These are phyloP conservation scores for Drosophila serrata DNA, from an alignment of 1,140 invertebrate genomes.

Conservation along the genomic window DNA sequence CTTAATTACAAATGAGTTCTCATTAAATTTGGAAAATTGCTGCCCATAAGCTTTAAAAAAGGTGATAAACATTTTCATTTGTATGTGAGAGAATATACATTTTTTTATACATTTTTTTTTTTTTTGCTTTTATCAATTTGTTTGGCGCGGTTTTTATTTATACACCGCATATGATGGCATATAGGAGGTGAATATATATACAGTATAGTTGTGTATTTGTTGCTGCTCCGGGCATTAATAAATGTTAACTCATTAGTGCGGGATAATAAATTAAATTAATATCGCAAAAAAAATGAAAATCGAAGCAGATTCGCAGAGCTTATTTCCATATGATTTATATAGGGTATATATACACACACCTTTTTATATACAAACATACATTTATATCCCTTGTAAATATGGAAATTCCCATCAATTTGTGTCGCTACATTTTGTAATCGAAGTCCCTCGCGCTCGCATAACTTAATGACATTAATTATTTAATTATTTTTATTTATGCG, in stretches of 20 bases:
- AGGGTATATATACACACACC: conserved; percentile 26
- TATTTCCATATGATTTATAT: conserved; percentile 77
- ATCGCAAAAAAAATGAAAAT: conserved; percentile 55
- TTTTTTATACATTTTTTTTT: conserved; percentile 6
- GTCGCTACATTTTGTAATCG: conserved; percentile 38
- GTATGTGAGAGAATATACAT: conserved; percentile 7
- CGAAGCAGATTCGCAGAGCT: conserved; percentile 39
- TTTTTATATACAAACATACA: conserved; percentile 1
- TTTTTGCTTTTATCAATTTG: conserved; percentile 51
- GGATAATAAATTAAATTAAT: conserved; percentile 68
- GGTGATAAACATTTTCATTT: conserved; percentile 48
- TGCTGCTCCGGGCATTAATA: conserved; percentile 58
- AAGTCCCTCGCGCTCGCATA: conserved; percentile 55
- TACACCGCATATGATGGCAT: conserved; percentile 35
- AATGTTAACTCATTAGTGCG: conserved; percentile 75
- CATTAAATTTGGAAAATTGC: conserved; percentile 56
- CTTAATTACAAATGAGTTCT: conserved; percentile 57
- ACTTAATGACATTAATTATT: conserved; percentile 81
- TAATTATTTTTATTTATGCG: conserved; percentile 82
- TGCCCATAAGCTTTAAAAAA: conserved; percentile 63
- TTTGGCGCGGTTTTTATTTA: conserved; percentile 58
- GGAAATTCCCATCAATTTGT: conserved; percentile 26
- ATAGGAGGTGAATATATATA: conserved; percentile 18
- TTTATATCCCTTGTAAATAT: conserved; percentile 14
- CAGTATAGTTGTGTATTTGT: conserved; percentile 5